phyloP scores from a whole-genome alignment of 1,140 invertebrate genomes.

The Drusus annulatus region DNA sequence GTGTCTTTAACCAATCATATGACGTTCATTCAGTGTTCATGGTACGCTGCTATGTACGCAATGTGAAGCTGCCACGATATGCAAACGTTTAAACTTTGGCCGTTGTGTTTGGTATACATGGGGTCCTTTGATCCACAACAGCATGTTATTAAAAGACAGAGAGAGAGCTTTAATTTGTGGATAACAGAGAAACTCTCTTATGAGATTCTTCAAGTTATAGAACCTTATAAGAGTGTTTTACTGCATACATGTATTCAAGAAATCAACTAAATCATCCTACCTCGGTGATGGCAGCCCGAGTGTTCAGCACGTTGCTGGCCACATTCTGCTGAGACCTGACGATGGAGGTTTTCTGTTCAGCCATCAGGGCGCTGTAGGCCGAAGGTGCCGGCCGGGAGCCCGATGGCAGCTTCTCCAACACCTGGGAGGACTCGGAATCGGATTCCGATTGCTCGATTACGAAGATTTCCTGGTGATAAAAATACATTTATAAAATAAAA shows the following conservation, averaged over 20 bases:
- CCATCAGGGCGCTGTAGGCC: conserved; percentile 52
- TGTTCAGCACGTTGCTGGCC: conserved; percentile 5
- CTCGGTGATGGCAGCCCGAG: conserved; percentile 39
- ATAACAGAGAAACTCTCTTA: no score
- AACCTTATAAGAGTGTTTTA: no score
- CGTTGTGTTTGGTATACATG: no score
- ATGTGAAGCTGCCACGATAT: no score
- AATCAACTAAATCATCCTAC: conserved; percentile 26
- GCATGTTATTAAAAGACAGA: no score
- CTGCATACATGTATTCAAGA: no score
- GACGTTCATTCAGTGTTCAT: neutral
- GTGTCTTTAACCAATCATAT: conserved; percentile 36
- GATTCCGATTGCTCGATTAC: conserved; percentile 41
- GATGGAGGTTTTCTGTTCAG: conserved; percentile 34
- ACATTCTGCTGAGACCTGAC: neutral
- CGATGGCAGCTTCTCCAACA: conserved; percentile 40
- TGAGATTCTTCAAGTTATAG: no score
- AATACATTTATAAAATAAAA: no score
- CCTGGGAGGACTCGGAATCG: neutral
- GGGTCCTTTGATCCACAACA: no score
- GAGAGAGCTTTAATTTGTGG: no score
- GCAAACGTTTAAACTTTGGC: no score
- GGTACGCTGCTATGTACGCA: no score
- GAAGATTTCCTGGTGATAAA: conserved; percentile 53
- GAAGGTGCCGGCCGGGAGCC: conserved; percentile 34